Conservation (phyloP, 2,888 invertebrate genomes). For the Rhorus exstirpatorius region DNA sequence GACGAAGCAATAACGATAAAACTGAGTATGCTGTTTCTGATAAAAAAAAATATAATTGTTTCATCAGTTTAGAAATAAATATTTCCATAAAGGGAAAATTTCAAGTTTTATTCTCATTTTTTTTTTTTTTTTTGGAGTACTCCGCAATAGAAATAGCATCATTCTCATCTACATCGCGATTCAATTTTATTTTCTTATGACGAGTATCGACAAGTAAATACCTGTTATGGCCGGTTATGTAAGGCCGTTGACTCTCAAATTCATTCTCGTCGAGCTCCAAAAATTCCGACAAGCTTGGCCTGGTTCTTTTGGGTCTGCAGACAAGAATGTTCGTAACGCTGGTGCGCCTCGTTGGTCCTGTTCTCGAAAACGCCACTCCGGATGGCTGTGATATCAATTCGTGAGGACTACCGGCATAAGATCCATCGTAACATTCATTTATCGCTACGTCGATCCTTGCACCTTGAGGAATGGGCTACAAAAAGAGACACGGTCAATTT, state of each 20-base stretch:
- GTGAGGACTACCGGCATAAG: slow-evolving; percentile 97
- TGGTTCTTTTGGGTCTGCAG: slow-evolving; percentile 90
- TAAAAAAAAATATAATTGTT: no score
- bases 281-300: slow-evolving; percentile 94
- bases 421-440: slow-evolving; percentile 97
- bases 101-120: no score
- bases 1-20: no score
- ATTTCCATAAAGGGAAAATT: no score
- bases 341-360: slow-evolving; percentile 91
- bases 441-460: slow-evolving; percentile 98
- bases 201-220: no score
- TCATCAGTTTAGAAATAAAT: no score
- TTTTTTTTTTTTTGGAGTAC: no score
- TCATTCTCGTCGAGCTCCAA: slow-evolving; percentile 95
- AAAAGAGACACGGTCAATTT: slow-evolving; percentile 7
- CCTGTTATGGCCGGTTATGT: slow-evolving; percentile 96
- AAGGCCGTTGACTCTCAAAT: slow-evolving; percentile 94
- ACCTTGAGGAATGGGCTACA: slow-evolving; percentile 91
- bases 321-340: slow-evolving; percentile 93
- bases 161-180: no score
- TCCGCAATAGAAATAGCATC: no score
- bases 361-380: slow-evolving; percentile 90
- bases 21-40: no score
- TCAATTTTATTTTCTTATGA: no score
- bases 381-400: slow-evolving; percentile 93